Base-by-base conservation (phyloP, 2,797 vertebrate genomes). In the Epinephelus coioides region DNA sequence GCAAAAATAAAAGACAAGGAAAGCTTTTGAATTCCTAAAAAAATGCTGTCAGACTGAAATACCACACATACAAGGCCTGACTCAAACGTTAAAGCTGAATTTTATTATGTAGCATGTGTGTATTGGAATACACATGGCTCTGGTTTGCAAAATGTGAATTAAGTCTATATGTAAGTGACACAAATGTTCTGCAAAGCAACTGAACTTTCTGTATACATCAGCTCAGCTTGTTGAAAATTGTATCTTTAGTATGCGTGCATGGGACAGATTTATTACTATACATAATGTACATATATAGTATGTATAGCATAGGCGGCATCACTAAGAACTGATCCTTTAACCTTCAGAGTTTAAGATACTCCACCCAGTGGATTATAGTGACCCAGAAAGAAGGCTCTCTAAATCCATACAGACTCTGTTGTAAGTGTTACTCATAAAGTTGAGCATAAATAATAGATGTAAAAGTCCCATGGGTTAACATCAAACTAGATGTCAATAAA, bases 1-100 rank as follows among this genome's bases (percentile, higher is more conserved):
- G 4, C 1, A 85, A 91, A 49, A 81, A 93, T 47, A 38, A 66
- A 30, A 49, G 14, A 62, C n/a, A 66, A 47, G 62, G 14, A 64
- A 44, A 71, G 40, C 15, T 61, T 66, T 44, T 77, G 1, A 2
- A 70, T 55, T 46, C 5, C 23, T 40, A 23, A 40, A 49, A 72
- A 10, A 2, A 65, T n/a, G 23, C 17, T 68, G 57, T 1, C 15
- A 59, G 15, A 13, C 19, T 55, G 38, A 67, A 74, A 56, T 17
- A 46, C 2, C 11, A 18, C 14, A 55, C 23, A 61, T 7, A 17
- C 4, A 38, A 13, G 2, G 7, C 19, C 10, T 17, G 50, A 38
- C 0, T 25, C 17, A 4, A 54, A 64, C 50, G 4, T 44, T 40
- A 30, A 67, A 17, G 34, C 7, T 17, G 5, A 40, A 34, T 19